phyloP scores from a whole-genome alignment of 2,888 invertebrate species.

The Orthosia gracilis region DNA sequence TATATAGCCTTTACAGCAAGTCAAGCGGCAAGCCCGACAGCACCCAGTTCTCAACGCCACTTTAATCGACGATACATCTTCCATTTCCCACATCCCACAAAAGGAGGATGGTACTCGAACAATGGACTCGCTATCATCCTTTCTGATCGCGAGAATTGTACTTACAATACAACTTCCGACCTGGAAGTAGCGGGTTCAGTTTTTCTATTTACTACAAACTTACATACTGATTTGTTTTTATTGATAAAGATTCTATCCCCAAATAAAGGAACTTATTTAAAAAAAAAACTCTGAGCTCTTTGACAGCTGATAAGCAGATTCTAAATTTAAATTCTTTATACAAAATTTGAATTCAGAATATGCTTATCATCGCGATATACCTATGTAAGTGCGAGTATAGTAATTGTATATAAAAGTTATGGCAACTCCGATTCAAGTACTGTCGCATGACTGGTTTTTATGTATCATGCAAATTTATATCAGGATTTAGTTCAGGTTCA shows the following conservation, averaged over 20 bases:
- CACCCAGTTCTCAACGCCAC: constrained; percentile 60
- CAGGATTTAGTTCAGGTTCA: too few species aligned
- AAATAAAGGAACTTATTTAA: not conserved
- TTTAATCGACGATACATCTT: constrained; percentile 61
- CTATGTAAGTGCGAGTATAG: too few species aligned
- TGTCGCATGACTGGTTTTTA: too few species aligned
- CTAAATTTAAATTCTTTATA: too few species aligned
- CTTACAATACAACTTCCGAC: constrained; percentile 77
- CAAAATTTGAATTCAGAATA: too few species aligned
- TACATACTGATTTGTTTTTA: constrained; percentile 3
- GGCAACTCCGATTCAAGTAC: too few species aligned
- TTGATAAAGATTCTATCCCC: not conserved
- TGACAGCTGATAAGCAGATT: too few species aligned
- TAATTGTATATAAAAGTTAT: too few species aligned
- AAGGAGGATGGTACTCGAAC: constrained; percentile 75
- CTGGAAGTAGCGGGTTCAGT: constrained; percentile 56
- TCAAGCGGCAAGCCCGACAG: constrained; percentile 41
- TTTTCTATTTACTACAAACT: constrained; percentile 32
- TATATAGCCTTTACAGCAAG: constrained; percentile 24
- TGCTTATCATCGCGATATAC: too few species aligned
- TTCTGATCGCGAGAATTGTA: constrained; percentile 79
- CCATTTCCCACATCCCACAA: constrained; percentile 73
- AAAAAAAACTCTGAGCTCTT: too few species aligned
- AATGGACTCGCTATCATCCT: constrained; percentile 80
- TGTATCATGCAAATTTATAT: too few species aligned